Base-by-base conservation (phyloP, 2,888 invertebrate genomes). In the Arenicola marina region DNA sequence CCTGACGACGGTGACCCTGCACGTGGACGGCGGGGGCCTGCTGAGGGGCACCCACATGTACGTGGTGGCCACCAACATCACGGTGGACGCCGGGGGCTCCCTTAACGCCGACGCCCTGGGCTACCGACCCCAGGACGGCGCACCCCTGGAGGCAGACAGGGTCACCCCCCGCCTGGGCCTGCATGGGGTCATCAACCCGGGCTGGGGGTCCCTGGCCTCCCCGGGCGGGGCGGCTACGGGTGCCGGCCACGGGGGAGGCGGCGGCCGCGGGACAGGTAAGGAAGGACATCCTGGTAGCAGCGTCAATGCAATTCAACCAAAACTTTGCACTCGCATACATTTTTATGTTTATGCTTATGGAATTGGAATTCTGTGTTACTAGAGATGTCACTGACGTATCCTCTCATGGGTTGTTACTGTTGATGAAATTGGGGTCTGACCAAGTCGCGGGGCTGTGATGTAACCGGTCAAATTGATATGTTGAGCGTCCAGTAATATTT, bases 211-310 rank as follows among this genome's bases (percentile, higher is more conserved):
- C 4, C 21, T 21, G 4, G 21, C n/a, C 21, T 56, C 65, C n/a
- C 61, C 65, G 4, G 55, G 66, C 26, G 62, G 62, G 4, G 62
- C 63, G 4, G 71, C 72, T 21, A 70, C 73, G 18, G 76, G 76
- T 15, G 76, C 71, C 3, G 76, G 76, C 1, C 74, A 75, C 65
- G 76, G 77, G 15, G 77, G 77, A 4, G 73, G 72, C 62, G 76
- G 76, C 38, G 59, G 59, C 32, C 28, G 51, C 15, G 56, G 56
- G n/a, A n/a, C n/a, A n/a, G n/a, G n/a, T n/a, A n/a, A n/a, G n/a
- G n/a, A n/a, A n/a, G n/a, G n/a, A n/a, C n/a, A n/a, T n/a, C n/a
- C n/a, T n/a, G n/a, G n/a, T n/a, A n/a, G n/a, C n/a, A n/a, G n/a
- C n/a, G n/a, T n/a, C n/a, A n/a, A n/a, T n/a, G n/a, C n/a, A n/a